These are phyloP conservation scores for Trinectes maculatus DNA, from an alignment of 2,113 vertebrate species.

Conservation along the genomic window DNA sequence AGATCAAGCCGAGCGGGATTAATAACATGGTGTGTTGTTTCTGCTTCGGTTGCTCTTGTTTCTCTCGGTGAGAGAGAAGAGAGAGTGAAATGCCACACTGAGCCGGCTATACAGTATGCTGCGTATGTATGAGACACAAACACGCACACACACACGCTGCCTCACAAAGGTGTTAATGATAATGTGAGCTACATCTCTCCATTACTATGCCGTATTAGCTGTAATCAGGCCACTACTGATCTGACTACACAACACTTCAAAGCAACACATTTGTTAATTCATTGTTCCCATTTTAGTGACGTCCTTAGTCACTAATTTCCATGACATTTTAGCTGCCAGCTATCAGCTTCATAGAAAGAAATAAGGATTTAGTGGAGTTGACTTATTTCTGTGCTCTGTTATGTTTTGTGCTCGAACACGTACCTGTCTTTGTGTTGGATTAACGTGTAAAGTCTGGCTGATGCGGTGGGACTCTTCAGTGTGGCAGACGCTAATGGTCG, in stretches of 20 bases:
- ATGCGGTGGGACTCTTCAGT: not conserved
- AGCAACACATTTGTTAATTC: not conserved
- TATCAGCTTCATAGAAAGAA: too few species aligned
- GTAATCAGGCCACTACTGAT: not conserved
- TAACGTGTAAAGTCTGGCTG: too few species aligned
- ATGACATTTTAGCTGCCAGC: not conserved
- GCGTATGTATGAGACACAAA: not conserved
- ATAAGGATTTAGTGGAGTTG: too few species aligned
- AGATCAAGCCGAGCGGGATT: constrained; percentile 5
- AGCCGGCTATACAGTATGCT: constrained; percentile 37
- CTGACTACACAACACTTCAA: not conserved
- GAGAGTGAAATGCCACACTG: constrained; percentile 42
- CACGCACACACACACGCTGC: not conserved
- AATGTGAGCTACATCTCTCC: constrained; percentile 15
- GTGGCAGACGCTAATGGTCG: not conserved
- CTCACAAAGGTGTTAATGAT: constrained; percentile 19
- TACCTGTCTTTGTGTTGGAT: too few species aligned
- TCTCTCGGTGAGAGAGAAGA: constrained; percentile 12
- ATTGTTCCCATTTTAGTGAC: not conserved
- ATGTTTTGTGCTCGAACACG: too few species aligned
- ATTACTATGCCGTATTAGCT: not conserved
- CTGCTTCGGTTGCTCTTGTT: constrained; percentile 2
- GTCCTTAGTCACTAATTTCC: not conserved
- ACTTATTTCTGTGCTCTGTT: too few species aligned
- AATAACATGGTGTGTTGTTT: not conserved